Evolutionary conservation across 2,113 vertebrate genomes (phyloP), one percentile per base, ranked within the genome.

Genomic region (Heterotis niloticus): DNA sequence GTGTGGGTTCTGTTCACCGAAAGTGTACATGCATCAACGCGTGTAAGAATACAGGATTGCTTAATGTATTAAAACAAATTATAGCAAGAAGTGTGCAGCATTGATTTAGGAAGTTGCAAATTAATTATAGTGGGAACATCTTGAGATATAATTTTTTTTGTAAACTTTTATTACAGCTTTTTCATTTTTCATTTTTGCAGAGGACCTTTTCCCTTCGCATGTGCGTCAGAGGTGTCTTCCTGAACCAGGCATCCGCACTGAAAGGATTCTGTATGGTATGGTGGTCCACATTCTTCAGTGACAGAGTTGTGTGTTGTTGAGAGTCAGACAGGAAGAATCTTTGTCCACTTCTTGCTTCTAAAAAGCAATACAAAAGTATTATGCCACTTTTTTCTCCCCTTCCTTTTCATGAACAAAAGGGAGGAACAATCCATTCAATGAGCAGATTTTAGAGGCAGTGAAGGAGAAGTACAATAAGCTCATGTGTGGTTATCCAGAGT

Each of bases 401-500:
- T 20, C 4, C 29, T 52, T 18, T 70, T 51, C 51, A 71, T 44
- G 34, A 52, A 20, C 72, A 28, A 52, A 82, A 97, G 96, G 93
- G 81, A 90, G 86, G 76, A 92, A 87, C 75, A 86, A 86, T 29
- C 77, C 84, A 0, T 68, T 81, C 0, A 90, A 92, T 81, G 86
- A 90, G 5, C 91, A 93, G 59, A 88, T 98, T 81, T 89, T 88
- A 0, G 78, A 83, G 0, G 88, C 81, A 0, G 88, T 98, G 66
- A 91, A 86, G 82, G 89, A 93, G 75, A 87, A 86, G n/a, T 94
- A 97, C 82, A 85, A 57, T 72, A 90, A 84, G 69, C 89, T 98
- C 83, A 89, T 92, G 86, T 52, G 82, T 56, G 85, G 78, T 11
- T 82, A 94, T 79, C 91, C 92, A 0, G 88, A 94, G 79, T 96